These are phyloP conservation scores for Antechinus flavipes DNA, from an alignment of 2,113 vertebrate genomes.

Conservation along the genomic window DNA sequence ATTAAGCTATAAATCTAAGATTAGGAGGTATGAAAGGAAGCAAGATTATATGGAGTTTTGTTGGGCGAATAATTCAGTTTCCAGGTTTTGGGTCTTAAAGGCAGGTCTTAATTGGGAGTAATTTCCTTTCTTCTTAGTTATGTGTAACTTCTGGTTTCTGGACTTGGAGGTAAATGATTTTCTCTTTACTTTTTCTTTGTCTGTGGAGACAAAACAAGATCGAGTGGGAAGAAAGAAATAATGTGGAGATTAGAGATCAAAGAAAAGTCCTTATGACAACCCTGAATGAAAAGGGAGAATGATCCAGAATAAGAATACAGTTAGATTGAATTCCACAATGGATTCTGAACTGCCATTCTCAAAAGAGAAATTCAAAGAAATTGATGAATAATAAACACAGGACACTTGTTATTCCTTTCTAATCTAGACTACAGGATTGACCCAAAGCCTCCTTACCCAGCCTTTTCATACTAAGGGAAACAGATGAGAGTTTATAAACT, in stretches of 20 bases:
- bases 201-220: conserved; percentile 67
- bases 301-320: not conserved
- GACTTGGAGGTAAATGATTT: conserved; percentile 74
- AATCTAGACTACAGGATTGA: not conserved
- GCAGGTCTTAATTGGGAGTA: rapidly evolving
- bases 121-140: not conserved
- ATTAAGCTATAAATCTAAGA: not conserved
- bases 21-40: not conserved
- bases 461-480: not conserved
- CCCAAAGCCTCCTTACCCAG: not conserved
- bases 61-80: not conserved
- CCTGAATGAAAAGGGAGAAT: not conserved
- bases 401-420: not conserved
- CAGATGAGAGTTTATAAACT: not conserved
- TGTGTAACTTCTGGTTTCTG: conserved; percentile 56
- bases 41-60: not conserved
- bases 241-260: conserved; percentile 8
- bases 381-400: not conserved
- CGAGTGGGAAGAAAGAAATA: conserved; percentile 6
- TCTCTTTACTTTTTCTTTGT: conserved; percentile 76
- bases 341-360: not conserved
- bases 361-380: not conserved
- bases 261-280: not conserved
- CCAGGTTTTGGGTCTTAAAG: not conserved
- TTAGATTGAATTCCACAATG: not conserved